A percentile compares a stretch with the other conserved stretches of the same genome.
phyloP scores from a whole-genome alignment of 1,140 invertebrate genomes.

The Galleria mellonella region DNA sequence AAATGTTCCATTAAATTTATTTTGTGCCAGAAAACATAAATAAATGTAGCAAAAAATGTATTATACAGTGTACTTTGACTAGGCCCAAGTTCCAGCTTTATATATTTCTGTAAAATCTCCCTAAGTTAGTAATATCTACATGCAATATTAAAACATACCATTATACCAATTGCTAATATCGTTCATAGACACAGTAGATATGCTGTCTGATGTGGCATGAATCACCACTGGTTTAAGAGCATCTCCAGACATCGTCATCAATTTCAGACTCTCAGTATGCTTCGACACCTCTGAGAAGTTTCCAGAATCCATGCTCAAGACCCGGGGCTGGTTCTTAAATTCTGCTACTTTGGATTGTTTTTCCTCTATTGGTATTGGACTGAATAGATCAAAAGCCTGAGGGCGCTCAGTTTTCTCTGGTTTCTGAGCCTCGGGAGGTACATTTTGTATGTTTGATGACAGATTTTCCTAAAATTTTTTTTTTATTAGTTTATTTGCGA shows the following conservation, averaged over 20 bases:
- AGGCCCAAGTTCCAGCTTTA: too few species aligned
- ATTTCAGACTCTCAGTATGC: constrained; percentile 31
- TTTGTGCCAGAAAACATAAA: too few species aligned
- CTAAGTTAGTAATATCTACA: not conserved
- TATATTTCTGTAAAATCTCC: too few species aligned
- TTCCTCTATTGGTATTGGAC: constrained; percentile 67
- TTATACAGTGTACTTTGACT: too few species aligned
- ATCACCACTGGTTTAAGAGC: constrained; percentile 50
- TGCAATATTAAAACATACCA: constrained; percentile 41
- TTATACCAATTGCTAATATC: constrained; percentile 76
- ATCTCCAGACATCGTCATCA: constrained; percentile 52
- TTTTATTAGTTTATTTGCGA: too few species aligned
- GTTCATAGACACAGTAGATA: constrained; percentile 71
- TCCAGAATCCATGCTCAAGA: constrained; percentile 59
- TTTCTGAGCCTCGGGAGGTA: constrained; percentile 16
- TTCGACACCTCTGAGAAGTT: constrained; percentile 61
- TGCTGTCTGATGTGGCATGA: constrained; percentile 54
- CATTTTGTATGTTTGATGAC: constrained; percentile 18
- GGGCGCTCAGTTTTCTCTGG: constrained; percentile 35
- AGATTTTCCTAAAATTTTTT: constrained; percentile 51
- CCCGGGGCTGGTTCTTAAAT: constrained; percentile 40
- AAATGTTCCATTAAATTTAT: too few species aligned
- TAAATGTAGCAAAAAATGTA: too few species aligned
- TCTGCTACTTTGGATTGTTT: constrained; percentile 47
- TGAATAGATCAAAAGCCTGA: constrained; percentile 70